A percentile compares a stretch with the other conserved stretches of the same genome.
phyloP scores from a whole-genome alignment of 2,888 invertebrate species.

The Cistogaster globosa region DNA sequence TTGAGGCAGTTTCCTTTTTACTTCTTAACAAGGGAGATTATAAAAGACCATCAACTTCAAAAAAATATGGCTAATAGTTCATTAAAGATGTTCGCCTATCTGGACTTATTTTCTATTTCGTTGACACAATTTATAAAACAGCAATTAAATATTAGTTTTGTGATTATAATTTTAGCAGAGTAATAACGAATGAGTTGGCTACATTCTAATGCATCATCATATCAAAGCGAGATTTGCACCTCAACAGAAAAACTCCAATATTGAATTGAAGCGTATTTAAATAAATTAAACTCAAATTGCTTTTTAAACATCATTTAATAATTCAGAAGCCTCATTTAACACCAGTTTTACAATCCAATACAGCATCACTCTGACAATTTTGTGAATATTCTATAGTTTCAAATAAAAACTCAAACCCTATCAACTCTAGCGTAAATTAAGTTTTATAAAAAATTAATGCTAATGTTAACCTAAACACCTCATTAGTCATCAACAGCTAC shows the following conservation, averaged over 20 bases:
- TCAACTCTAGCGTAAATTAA: constrained; percentile 4
- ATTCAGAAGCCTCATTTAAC: constrained; percentile 14
- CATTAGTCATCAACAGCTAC: constrained; percentile 56
- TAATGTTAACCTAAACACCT: constrained; percentile 13
- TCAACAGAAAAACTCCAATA: neutral
- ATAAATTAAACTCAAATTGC: neutral
- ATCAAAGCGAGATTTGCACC: constrained; percentile 11
- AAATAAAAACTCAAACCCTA: constrained; percentile 6
- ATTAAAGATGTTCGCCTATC: too few species aligned
- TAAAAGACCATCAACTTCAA: too few species aligned
- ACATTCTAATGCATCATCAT: too few species aligned
- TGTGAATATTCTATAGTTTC: neutral
- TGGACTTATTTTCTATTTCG: too few species aligned
- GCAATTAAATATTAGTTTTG: too few species aligned
- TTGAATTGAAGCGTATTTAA: too few species aligned
- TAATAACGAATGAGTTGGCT: too few species aligned
- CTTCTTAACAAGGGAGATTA: too few species aligned
- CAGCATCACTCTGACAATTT: neutral
- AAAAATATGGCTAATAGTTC: too few species aligned
- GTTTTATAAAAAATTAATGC: constrained; percentile 37
- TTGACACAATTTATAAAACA: too few species aligned
- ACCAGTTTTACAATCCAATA: constrained; percentile 10
- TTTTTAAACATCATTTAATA: constrained; percentile 5
- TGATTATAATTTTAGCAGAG: too few species aligned
- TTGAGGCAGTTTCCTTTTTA: too few species aligned